Percentiles rank a stretch among this genome's conserved stretches.
phyloP scores from a whole-genome alignment of 1,140 invertebrate species.

The Oscheius sp. region DNA sequence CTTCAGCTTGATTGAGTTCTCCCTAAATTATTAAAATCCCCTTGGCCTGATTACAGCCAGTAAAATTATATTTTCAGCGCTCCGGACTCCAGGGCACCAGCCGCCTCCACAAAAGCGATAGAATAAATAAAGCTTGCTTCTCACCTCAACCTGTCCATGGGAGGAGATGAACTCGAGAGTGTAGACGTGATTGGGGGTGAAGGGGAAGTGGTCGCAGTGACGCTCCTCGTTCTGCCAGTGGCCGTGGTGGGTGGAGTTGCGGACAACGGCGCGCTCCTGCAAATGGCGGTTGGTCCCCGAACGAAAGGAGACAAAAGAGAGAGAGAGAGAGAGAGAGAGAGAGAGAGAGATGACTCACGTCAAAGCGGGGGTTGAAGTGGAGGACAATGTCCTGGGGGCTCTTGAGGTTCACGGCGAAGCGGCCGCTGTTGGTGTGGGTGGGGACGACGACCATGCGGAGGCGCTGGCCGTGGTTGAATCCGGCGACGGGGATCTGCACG shows the following conservation, averaged over 20 bases:
- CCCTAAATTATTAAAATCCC: too few species aligned
- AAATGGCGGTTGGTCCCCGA: too few species aligned
- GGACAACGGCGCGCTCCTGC: constrained; percentile 21
- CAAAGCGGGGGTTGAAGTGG: constrained; percentile 33
- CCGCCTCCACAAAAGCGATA: neutral
- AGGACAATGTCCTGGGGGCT: constrained; percentile 26
- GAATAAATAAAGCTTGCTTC: neutral
- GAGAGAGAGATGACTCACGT: neutral
- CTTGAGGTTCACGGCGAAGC: neutral
- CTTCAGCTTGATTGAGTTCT: too few species aligned
- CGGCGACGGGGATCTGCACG: neutral
- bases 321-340: neutral
- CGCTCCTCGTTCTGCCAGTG: constrained; percentile 27
- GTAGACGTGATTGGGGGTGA: constrained; percentile 21
- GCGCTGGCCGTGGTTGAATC: neutral
- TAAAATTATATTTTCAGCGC: too few species aligned
- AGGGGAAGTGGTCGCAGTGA: constrained; percentile 13
- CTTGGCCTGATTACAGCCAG: too few species aligned
- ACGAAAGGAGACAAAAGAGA: neutral
- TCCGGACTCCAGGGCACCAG: too few species aligned
- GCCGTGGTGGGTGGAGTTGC: constrained; percentile 18
- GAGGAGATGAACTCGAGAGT: constrained; percentile 31
- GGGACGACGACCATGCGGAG: neutral
- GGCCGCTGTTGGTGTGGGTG: neutral
- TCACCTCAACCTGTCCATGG: constrained; percentile 20